Evolutionary conservation across 1,140 invertebrate genomes (phyloP).

Genomic region (Trichogramma pretiosum): DNA sequence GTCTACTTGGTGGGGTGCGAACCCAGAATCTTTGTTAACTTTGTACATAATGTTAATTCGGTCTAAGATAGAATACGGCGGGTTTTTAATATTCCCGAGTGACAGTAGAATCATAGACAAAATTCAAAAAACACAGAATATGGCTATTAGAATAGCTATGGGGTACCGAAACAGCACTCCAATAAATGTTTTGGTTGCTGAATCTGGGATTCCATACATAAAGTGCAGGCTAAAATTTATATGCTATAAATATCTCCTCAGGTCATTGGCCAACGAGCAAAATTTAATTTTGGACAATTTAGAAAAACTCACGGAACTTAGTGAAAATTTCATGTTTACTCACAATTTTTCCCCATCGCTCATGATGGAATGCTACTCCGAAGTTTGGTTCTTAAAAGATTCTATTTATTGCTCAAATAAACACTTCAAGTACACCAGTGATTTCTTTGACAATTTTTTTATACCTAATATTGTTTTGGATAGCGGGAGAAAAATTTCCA

Average conservation of each 20-base stretch:
- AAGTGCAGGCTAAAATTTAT: neutral
- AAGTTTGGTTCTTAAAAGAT: neutral
- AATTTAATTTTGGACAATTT: neutral
- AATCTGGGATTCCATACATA: neutral
- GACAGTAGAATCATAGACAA: neutral
- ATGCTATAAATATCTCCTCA: slow-evolving; percentile 4
- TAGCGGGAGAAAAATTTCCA: neutral
- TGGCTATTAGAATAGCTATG: neutral
- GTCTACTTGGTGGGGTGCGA: neutral
- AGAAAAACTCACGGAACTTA: neutral
- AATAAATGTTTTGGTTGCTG: slow-evolving; percentile 1
- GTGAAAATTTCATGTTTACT: neutral
- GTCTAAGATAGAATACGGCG: slow-evolving; percentile 1
- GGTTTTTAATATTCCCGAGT: slow-evolving; percentile 1
- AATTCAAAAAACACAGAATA: slow-evolving; percentile 2
- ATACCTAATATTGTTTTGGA: neutral
- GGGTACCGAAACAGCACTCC: slow-evolving; percentile 6
- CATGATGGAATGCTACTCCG: neutral
- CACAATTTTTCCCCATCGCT: neutral
- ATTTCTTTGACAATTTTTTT: neutral
- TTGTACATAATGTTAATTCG: slow-evolving; percentile 1
- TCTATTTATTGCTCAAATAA: neutral
- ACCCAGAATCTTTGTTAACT: neutral
- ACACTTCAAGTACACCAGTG: neutral
- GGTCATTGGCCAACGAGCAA: neutral